phyloP scores from a whole-genome alignment of 2,888 invertebrate genomes.

The Acanthopleura granulata region DNA sequence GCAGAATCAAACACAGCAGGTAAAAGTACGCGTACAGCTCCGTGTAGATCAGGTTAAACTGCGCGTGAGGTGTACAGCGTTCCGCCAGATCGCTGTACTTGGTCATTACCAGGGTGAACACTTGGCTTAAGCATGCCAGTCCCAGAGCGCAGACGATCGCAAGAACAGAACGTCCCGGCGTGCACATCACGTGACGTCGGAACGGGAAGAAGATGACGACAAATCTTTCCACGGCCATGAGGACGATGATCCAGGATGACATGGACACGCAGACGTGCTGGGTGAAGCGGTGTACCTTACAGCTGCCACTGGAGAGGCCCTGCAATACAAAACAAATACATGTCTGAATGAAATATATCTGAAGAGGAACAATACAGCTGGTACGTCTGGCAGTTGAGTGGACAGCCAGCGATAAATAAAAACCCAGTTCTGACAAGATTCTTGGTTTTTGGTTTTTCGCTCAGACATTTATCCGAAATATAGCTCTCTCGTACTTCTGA shows the following conservation, averaged over 20 bases:
- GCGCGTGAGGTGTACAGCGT: background rate
- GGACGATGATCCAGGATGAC: conserved; percentile 15
- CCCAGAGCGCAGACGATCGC: background rate
- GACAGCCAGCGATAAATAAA: too few relatives aligned
- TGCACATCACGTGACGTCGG: background rate
- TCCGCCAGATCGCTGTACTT: background rate
- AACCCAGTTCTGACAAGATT: too few relatives aligned
- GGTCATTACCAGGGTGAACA: background rate
- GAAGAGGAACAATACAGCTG: too few relatives aligned
- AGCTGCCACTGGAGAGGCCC: background rate
- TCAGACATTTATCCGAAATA: too few relatives aligned
- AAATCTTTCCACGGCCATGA: conserved; percentile 16
- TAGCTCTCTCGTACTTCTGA: too few relatives aligned
- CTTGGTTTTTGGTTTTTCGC: too few relatives aligned
- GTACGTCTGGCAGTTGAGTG: too few relatives aligned
- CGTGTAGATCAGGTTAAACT: background rate
- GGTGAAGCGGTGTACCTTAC: background rate
- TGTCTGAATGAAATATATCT: too few relatives aligned
- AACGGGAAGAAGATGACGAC: conserved; percentile 16
- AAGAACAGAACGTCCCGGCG: background rate
- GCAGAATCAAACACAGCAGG: background rate
- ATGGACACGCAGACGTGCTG: conserved; percentile 7
- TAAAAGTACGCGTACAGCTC: conserved; percentile 10
- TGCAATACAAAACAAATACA: background rate
- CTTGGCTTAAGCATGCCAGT: background rate